Evolutionary conservation across 2,888 invertebrate genomes (phyloP).

Genomic region (Rotaria magnacalcarata): DNA sequence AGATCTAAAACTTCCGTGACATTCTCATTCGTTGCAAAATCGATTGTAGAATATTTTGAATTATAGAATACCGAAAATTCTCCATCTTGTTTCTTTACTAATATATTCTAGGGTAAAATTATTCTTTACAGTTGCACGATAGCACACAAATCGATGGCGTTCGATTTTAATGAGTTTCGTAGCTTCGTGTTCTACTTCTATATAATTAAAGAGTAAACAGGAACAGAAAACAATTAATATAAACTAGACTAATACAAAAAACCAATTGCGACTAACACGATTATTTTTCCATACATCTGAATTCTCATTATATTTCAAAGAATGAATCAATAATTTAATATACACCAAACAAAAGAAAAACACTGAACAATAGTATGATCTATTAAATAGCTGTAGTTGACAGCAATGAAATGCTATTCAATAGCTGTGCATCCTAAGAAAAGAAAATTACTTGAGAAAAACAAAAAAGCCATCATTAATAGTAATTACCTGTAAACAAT

Average conservation of each 20-base stretch:
- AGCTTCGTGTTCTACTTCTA: not conserved
- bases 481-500: not conserved
- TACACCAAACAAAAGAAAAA: not conserved
- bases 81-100: no score
- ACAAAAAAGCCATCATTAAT: not conserved
- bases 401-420: not conserved
- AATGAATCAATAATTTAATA: not conserved
- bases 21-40: no score
- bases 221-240: not conserved
- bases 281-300: no score
- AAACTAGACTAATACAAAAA: no score
- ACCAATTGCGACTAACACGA: no score
- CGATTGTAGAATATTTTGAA: no score
- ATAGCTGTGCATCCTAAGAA: not conserved
- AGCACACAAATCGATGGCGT: not conserved
- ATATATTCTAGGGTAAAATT: no score
- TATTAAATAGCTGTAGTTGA: not conserved
- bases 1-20: no score
- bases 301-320: not conserved
- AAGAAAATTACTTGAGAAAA: not conserved
- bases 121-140: not conserved
- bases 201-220: not conserved
- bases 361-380: no score
- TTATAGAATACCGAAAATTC: no score
- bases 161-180: not conserved